Conservation (phyloP, 2,888 invertebrate genomes). For the Aphidius colemani region DNA sequence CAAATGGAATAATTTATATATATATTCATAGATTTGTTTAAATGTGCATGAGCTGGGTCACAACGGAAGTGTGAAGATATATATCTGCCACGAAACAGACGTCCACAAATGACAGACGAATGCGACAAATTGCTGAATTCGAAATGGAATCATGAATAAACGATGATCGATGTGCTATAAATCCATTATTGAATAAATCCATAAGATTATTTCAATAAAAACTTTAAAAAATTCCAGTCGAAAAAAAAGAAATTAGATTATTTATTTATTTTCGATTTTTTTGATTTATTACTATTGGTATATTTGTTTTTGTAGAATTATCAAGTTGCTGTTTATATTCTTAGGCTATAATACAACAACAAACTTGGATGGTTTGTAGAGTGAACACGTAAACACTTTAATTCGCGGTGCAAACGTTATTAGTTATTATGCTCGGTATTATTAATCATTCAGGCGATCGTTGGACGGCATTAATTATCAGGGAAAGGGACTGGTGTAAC, state of each 20-base stretch:
- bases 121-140: slow-evolving; percentile 7
- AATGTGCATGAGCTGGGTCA: no score
- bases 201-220: no score
- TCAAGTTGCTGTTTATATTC: no score
- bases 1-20: no score
- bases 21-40: no score
- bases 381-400: slow-evolving; percentile 46
- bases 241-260: slow-evolving; percentile 3
- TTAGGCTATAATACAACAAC: no score
- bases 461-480: slow-evolving; percentile 55
- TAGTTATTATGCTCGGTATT: slow-evolving; percentile 44
- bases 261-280: neutral
- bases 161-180: slow-evolving; percentile 2
- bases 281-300: neutral
- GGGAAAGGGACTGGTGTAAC: slow-evolving; percentile 32
- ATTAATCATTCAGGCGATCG: slow-evolving; percentile 54
- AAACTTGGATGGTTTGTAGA: neutral
- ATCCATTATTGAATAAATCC: slow-evolving; percentile 1
- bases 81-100: neutral
- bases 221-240: neutral
- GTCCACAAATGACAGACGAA: slow-evolving; percentile 2
- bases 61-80: slow-evolving; percentile 5
- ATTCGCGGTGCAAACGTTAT: slow-evolving; percentile 51
- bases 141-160: slow-evolving; percentile 4
- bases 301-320: no score